Evolutionary conservation across 2,797 vertebrate species (phyloP), one percentile per base, ranked within the genome.

Genomic region (Buceros bicornis): DNA sequence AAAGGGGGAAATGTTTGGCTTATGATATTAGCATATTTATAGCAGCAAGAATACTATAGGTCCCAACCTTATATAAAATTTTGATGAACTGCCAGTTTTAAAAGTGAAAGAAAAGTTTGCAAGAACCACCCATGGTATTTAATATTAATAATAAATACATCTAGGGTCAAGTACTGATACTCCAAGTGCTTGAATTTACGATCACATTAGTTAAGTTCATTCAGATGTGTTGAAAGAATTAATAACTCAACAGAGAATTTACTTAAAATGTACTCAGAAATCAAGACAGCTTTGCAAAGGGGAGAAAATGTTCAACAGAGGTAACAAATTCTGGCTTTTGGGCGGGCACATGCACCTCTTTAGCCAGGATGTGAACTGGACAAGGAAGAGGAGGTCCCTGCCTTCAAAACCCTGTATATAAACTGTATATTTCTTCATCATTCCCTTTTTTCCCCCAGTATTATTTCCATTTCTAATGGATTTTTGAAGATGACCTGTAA

Each of bases 271-370:
- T 64, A 92, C 35, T 86, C 2, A 2, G 82, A 94, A 88, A 91
- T 26, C 0, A 3, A 67, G 26, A 54, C 4, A 25, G 26, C 17
- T 73, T 93, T 87, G 40, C 51, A 84, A 84, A 70, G 8, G 11
- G 60, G 21, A 86, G 17, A 66, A 91, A 62, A 70, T 19, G 4
- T 60, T 87, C 16, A 22, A 58, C 0, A 0, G n/a, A 29, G 3
- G 1, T 11, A 65, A 72, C n/a, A 94, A 83, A 90, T 21, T 3
- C 13, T 62, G 47, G 62, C 35, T 88, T 61, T 61, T 0, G 2
- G 45, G 24, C 1, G 0, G 21, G 50, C 3, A 5, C 2, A 40
- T 0, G 0, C 31, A 76, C 1, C 1, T 70, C 24, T 92, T 90
- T 54, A 85, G 48, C 69, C 15, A 65, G 43, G 40, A 54, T 20